Evolutionary conservation across 2,797 vertebrate genomes (phyloP).

Genomic region (Phoxinus dragarum): DNA sequence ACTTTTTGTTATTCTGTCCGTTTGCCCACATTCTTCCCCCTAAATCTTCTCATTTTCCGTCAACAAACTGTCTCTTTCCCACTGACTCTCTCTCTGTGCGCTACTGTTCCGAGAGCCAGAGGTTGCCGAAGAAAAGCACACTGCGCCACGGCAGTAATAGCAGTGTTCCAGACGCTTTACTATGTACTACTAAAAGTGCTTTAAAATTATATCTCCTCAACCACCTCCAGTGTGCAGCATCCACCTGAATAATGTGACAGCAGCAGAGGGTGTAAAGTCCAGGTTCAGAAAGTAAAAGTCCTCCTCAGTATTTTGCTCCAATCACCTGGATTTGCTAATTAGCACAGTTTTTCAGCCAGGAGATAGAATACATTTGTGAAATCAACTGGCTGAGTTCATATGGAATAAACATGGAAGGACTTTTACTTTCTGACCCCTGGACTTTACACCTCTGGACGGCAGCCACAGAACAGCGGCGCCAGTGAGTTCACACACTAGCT

Average conservation of each 20-base stretch:
- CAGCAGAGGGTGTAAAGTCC: too few species aligned
- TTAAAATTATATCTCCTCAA: background rate
- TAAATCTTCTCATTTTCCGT: slow-evolving; percentile 62
- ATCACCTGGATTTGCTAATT: too few species aligned
- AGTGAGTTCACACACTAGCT: background rate
- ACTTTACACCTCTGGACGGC: too few species aligned
- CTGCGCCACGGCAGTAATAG: slow-evolving; percentile 56
- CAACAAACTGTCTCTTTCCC: slow-evolving; percentile 44
- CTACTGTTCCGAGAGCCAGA: slow-evolving; percentile 51
- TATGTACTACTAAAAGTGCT: background rate
- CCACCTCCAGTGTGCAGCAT: background rate
- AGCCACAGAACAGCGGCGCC: background rate
- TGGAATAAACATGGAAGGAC: too few species aligned
- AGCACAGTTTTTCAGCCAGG: too few species aligned
- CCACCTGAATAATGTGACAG: background rate
- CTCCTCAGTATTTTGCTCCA: too few species aligned
- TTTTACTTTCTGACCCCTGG: too few species aligned
- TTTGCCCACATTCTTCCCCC: slow-evolving; percentile 64
- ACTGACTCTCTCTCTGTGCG: slow-evolving; percentile 8
- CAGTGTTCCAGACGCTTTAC: slow-evolving; percentile 51
- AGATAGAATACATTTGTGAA: too few species aligned
- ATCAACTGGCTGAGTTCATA: too few species aligned
- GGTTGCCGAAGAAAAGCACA: slow-evolving; percentile 53
- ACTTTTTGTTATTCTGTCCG: slow-evolving; percentile 25
- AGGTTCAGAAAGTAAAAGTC: too few species aligned